Evolutionary conservation across 2,888 invertebrate species (phyloP), one percentile per base, ranked within the genome.

Genomic region (Hypolimnas misippus): DNA sequence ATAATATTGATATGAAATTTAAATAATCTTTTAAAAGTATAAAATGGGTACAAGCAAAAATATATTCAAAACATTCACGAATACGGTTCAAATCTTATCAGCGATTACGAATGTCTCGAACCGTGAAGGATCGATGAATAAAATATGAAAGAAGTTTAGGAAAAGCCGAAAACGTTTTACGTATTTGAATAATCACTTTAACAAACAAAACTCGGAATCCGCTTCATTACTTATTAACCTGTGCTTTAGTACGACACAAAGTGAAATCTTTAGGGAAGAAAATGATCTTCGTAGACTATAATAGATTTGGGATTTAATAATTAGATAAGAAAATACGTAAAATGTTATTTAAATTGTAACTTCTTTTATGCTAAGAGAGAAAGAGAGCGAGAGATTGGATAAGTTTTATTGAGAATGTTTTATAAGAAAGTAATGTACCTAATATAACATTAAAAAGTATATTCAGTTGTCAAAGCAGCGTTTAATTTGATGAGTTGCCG

Each of bases 121-220:
- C 84, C 86, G 83, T 87, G 85, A 88, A 88, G 86, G 86, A 86
- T 81, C 83, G 74, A 87, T 91, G 88, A 91, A 92, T 92, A 89
- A 92, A 91, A 90, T 91, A 91, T 91, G 86, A 89, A 87, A 76
- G 79, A 88, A 90, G 83, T 89, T 90, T 85, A 87, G 81, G 84
- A 79, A 86, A 87, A 87, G 84, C 87, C 86, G 79, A 88, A 87
- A 90, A 87, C 89, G 89, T 87, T 92, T 91, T 90, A 82, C 84
- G 84, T 89, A 90, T 91, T 92, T 92, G 88, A 91, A 92, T 91
- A 92, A 91, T 90, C 88, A 90, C 87, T 89, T 90, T 89, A 87
- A 87, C 89, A 90, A 89, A 91, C 88, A 89, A 88, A 89, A 89
- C 85, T 88, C 83, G 74, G 84, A 86, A 85, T 84, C 83, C 81